These are phyloP conservation scores for Sebastes kiyomatsui DNA, from an alignment of 2,797 vertebrate species.

Conservation along the genomic window DNA sequence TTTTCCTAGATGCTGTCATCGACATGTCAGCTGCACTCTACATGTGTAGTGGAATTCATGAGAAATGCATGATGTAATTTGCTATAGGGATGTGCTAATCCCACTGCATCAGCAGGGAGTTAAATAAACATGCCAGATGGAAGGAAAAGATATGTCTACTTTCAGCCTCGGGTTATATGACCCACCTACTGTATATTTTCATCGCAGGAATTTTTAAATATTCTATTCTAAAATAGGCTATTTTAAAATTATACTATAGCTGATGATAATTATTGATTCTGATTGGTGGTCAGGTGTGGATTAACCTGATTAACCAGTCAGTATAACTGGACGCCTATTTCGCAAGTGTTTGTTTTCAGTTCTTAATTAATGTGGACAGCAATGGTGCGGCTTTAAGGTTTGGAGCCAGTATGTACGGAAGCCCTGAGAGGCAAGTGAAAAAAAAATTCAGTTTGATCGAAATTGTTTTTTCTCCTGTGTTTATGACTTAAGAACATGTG, in stretches of 20 bases:
- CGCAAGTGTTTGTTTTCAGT: background rate
- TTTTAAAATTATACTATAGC: background rate
- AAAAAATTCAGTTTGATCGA: background rate
- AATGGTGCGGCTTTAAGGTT: background rate
- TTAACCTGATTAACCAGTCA: background rate
- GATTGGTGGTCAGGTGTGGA: background rate
- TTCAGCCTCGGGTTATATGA: background rate
- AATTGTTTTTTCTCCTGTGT: background rate
- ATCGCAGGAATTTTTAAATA: background rate
- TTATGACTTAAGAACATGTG: background rate
- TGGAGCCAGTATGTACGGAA: background rate
- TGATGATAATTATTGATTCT: background rate
- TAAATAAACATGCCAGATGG: background rate
- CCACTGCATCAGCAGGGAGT: background rate
- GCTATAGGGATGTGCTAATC: background rate
- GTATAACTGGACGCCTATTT: background rate
- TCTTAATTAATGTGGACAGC: background rate
- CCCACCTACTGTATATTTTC: background rate
- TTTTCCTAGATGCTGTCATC: background rate
- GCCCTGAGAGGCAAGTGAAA: background rate
- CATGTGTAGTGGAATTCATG: rapidly evolving
- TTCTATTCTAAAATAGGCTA: background rate
- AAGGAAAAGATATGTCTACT: background rate
- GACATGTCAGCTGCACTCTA: too few relatives aligned
- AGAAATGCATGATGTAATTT: background rate